These are phyloP conservation scores for Equus przewalskii DNA, from an alignment of 2,113 vertebrate species.

Conservation along the genomic window DNA sequence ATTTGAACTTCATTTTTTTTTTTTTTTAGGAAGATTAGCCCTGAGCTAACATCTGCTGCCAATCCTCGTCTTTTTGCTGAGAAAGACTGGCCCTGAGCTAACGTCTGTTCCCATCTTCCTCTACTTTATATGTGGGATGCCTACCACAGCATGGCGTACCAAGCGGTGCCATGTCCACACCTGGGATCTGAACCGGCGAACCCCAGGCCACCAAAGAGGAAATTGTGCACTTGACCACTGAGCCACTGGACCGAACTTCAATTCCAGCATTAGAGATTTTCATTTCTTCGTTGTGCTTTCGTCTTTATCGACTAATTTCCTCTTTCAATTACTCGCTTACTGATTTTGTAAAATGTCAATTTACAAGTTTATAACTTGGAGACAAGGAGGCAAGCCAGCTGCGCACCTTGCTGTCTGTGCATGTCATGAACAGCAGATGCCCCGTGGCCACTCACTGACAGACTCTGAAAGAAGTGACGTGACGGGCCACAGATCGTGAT, in stretches of 20 bases:
- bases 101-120: no score
- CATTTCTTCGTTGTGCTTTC: background rate
- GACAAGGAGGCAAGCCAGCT: background rate
- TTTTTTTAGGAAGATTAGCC: no score
- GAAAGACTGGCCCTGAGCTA: no score
- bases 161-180: no score
- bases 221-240: no score
- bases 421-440: background rate
- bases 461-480: background rate
- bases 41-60: no score
- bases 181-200: no score
- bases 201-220: no score
- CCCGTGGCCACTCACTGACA: background rate
- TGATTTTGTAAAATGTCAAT: background rate
- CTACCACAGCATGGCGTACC: no score
- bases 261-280: background rate
- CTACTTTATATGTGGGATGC: no score
- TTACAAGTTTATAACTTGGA: background rate
- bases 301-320: background rate
- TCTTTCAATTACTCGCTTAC: rapidly evolving
- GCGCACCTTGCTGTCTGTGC: background rate
- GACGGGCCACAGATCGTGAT: background rate
- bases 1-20: background rate
- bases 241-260: background rate
- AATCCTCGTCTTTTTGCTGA: no score